phyloP scores from a whole-genome alignment of 1,140 invertebrate species.

The Hermetia illucens region DNA sequence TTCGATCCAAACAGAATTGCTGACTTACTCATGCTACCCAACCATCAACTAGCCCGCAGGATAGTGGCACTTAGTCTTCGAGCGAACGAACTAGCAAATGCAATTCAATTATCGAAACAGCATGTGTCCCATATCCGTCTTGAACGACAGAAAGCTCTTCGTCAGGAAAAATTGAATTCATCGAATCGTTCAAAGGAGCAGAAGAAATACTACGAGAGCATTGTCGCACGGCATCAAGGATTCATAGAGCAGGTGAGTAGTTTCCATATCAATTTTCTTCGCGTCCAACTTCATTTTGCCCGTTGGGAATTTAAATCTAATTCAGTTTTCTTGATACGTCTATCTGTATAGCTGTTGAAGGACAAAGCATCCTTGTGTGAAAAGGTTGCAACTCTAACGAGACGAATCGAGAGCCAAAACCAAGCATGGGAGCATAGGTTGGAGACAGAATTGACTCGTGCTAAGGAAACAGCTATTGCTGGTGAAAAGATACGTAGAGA shows the following conservation, averaged over 20 bases:
- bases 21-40: slow-evolving; percentile 27
- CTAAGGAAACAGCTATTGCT: slow-evolving; percentile 46
- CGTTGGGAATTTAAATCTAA: too few species aligned
- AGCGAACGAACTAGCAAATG: slow-evolving; percentile 28
- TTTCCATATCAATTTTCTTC: too few species aligned
- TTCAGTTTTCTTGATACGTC: too few species aligned
- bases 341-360: slow-evolving; percentile 33
- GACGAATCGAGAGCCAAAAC: slow-evolving; percentile 34
- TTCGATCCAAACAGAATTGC: slow-evolving; percentile 13
- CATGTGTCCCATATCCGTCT: slow-evolving; percentile 21
- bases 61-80: slow-evolving; percentile 23
- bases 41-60: slow-evolving; percentile 26
- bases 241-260: slow-evolving; percentile 44
- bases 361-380: slow-evolving; percentile 51
- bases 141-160: slow-evolving; percentile 23
- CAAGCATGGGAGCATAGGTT: slow-evolving; percentile 44
- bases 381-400: slow-evolving; percentile 43
- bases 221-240: slow-evolving; percentile 48
- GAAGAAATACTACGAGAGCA: slow-evolving; percentile 47
- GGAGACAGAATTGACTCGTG: slow-evolving; percentile 43
- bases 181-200: slow-evolving; percentile 35
- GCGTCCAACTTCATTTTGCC: too few species aligned
- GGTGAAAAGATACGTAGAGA: slow-evolving; percentile 50
- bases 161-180: slow-evolving; percentile 19
- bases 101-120: slow-evolving; percentile 27